Evolutionary conservation across 1,140 invertebrate genomes (phyloP), one percentile per base, ranked within the genome.

Genomic region (Drosophila watanabei): DNA sequence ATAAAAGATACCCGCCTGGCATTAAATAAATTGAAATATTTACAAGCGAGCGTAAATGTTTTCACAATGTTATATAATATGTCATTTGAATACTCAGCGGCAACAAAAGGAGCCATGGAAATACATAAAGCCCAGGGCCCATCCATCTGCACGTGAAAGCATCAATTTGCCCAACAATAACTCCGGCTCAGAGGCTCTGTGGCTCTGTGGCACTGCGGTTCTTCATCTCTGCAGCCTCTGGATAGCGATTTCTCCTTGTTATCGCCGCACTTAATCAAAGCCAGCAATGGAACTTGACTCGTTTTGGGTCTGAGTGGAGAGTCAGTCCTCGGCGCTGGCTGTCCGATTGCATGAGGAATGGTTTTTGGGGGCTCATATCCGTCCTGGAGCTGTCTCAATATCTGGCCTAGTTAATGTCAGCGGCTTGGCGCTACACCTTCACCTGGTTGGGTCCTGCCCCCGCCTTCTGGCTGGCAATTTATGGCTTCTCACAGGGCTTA

Each of bases 21-120:
- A 88, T 88, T 85, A 89, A 88, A 88, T 88, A 88, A 88, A 88
- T 88, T 88, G 86, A 89, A 88, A 88, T 88, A 88, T 88, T 88
- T 88, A 88, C 85, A 88, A 85, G 81, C 81, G 56, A 73, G 78
- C 81, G 81, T 89, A 89, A 88, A 89, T 88, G 84, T 89, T 89
- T 84, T 81, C 85, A 88, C 85, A 88, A 79, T 78, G 73, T 75
- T 84, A 64, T 87, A 87, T 75, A 70, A 64, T 68, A 69, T 82
- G 73, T 85, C 81, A 88, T 88, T 89, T 89, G 85, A 80, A 80
- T 80, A 79, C 43, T 32, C 37, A 16, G 30, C 30, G 58, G 39
- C 32, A 68, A 65, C 68, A 64, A 49, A 49, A 35, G 37, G 56
- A 60, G 71, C 45, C 13, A 14, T 66, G 41, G 37, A 63, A 30